phyloP scores from a whole-genome alignment of 1,140 invertebrate genomes.

The Homalodisca vitripennis region DNA sequence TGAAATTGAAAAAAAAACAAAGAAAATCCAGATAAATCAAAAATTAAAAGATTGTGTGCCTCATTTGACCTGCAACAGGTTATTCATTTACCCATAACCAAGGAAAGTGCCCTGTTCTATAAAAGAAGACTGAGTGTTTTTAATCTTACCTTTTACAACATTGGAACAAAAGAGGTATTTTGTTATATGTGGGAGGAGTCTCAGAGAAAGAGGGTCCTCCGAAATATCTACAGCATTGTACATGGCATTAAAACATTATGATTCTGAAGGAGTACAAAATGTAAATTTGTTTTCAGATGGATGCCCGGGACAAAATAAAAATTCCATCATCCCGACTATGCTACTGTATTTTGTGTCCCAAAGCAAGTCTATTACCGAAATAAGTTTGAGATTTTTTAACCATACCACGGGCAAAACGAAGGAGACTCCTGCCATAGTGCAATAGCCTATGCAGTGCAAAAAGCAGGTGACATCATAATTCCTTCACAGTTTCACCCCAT shows the following conservation, averaged over 20 bases:
- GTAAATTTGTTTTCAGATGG: conserved; percentile 12
- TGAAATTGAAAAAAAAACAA: no score
- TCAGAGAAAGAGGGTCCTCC: not conserved
- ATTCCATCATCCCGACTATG: no score
- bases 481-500: conserved; percentile 1
- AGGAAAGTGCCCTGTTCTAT: no score
- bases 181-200: no score
- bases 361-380: not conserved
- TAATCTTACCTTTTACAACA: conserved; percentile 13
- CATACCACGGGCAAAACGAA: not conserved
- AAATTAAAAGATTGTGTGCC: no score
- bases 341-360: not conserved
- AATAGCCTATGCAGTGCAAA: conserved; percentile 3
- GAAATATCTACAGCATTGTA: conserved; percentile 12
- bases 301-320: conserved; percentile 8
- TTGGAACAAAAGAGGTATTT: conserved; percentile 11
- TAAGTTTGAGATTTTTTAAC: no score
- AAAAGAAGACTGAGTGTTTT: conserved; percentile 3
- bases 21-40: no score
- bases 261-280: conserved; percentile 11
- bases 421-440: not conserved
- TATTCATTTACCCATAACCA: no score
- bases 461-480: conserved; percentile 4
- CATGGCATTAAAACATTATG: no score
- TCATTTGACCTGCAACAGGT: no score